phyloP scores from a whole-genome alignment of 2,888 invertebrate species.

The Platycheirus rosarum region DNA sequence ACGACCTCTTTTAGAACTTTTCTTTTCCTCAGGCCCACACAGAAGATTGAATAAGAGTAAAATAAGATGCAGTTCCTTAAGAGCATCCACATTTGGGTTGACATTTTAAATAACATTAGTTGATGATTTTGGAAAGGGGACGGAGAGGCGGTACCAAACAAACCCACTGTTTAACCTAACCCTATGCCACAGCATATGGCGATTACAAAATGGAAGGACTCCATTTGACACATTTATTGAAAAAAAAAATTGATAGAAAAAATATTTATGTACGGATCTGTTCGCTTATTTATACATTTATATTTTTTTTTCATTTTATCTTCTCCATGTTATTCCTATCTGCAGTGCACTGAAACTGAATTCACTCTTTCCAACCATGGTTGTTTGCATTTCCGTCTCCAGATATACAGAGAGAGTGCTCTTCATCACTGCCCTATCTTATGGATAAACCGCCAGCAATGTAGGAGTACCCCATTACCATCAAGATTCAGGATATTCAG shows the following conservation, averaged over 20 bases:
- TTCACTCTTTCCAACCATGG: slow-evolving; percentile 44
- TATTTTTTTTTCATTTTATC: slow-evolving; percentile 8
- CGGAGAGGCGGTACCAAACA: background rate
- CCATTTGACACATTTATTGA: slow-evolving; percentile 66
- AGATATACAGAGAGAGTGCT: background rate
- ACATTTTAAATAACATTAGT: slow-evolving; percentile 47
- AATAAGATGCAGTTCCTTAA: slow-evolving; percentile 44
- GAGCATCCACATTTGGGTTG: slow-evolving; percentile 16
- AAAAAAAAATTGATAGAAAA: slow-evolving; percentile 8
- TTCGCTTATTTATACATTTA: no score
- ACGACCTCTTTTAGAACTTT: slow-evolving; percentile 34
- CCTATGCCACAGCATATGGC: slow-evolving; percentile 50
- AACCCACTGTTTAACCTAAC: no score
- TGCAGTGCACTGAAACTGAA: slow-evolving; percentile 44
- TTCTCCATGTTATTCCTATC: slow-evolving; percentile 16
- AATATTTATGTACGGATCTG: slow-evolving; percentile 24
- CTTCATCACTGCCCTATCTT: background rate
- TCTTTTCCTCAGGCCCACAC: slow-evolving; percentile 36
- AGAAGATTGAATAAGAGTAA: slow-evolving; percentile 38
- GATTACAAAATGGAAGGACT: slow-evolving; percentile 45
- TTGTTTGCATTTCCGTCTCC: slow-evolving; percentile 43
- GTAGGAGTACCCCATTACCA: no score
- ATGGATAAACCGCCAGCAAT: no score
- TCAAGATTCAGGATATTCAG: slow-evolving; percentile 23
- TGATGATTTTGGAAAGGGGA: slow-evolving; percentile 6